Percentiles rank a stretch among this genome's conserved stretches.
Conservation (phyloP, 2,888 invertebrate species). For the Metacarcinus magister region DNA sequence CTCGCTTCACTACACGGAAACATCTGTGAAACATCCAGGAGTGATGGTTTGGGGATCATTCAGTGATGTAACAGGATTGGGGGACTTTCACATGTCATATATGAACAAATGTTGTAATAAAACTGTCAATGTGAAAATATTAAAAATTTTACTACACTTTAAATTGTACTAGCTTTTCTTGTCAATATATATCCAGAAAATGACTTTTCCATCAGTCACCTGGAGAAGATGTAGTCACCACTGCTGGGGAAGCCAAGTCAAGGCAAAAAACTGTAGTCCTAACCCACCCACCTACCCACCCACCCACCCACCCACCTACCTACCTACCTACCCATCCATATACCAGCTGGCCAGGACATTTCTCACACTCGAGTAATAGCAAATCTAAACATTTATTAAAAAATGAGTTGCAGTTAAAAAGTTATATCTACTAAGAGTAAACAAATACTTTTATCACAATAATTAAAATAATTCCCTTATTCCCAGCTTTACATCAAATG, state of each 20-base stretch:
- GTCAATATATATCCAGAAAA: background rate
- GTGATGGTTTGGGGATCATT: too few relatives aligned
- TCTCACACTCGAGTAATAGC: background rate
- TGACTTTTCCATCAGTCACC: background rate
- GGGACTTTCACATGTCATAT: background rate
- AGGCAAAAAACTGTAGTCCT: background rate
- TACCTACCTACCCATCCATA: background rate
- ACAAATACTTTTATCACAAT: slow-evolving; percentile 28
- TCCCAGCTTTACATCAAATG: slow-evolving; percentile 10
- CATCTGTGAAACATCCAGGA: background rate
- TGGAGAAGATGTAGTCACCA: background rate
- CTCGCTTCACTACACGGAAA: background rate
- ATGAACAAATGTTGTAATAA: background rate
- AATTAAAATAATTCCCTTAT: slow-evolving; percentile 20
- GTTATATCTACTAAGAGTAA: background rate
- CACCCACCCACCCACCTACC: background rate
- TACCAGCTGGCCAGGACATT: background rate
- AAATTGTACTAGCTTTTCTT: slow-evolving; percentile 2
- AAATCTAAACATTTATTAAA: slow-evolving; percentile 5
- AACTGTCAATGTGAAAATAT: background rate
- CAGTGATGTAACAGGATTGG: background rate
- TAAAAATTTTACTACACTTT: background rate
- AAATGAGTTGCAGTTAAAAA: background rate
- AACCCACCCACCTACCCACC: background rate
- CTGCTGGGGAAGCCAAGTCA: background rate